Base-by-base conservation (phyloP, 2,113 vertebrate species). In the Noctilio leporinus region DNA sequence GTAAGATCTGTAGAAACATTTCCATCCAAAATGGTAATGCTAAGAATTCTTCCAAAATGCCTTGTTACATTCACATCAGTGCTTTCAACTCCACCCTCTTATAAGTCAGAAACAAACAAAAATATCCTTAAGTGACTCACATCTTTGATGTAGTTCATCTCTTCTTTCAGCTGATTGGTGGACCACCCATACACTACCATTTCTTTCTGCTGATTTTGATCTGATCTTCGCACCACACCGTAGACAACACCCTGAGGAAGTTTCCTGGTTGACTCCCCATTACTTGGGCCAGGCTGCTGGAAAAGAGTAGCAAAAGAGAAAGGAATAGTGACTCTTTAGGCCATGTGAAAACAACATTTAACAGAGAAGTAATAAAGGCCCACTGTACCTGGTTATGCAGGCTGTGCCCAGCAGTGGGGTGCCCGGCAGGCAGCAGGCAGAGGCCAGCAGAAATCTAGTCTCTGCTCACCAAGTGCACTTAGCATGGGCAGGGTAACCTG, bases 91-190 rank as follows among this genome's bases (percentile, higher is more conserved):
- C 75, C 20, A 55, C 15, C n/a, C 15, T 86, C 40, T 51, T 11
- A 86, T 5, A 49, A 69, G 43, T 24, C 20, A 89, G 45, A 38
- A 22, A 67, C 45, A 16, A 49, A 75, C 57, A 59, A 62, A 30
- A 49, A 38, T 57, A 9, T 47, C 15, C 38, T 51, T 12, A 53
- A 96, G 15, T 7, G 72, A 95, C 99, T 99, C 98, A 99, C 99
- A 96, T 99, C 99, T 97, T 97, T 99, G 98, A 99, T 99, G 98
- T 99, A 99, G 95, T 97, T 99, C 99, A 99, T 99, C 97, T 99
- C 99, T 96, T 99, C 99, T 69, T 98, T 99, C 96, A 99, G 98
- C 97, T 99, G 99, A 97, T 93, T 98, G 96, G 98, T 98, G n/a
- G 99, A 99, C 99, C 99, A 99, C 87, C 99, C 99, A 26, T 99